Conservation (phyloP, 2,797 vertebrate species). For the Lepidocolaptes lacrymiger region DNA sequence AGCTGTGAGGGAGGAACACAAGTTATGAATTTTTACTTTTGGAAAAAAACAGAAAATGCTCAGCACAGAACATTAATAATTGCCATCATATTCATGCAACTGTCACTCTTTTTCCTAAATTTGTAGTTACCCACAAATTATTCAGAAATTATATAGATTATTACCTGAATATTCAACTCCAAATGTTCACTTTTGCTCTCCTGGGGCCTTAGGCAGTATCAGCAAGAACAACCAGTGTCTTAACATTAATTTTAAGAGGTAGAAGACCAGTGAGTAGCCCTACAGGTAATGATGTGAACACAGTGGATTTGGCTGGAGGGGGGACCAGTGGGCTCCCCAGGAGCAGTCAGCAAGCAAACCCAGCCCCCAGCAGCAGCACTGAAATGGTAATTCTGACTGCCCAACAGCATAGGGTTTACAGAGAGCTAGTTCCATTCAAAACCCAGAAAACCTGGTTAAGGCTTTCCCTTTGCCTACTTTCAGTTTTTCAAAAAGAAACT, state of each 20-base stretch:
- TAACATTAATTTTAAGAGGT: background rate
- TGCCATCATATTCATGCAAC: background rate
- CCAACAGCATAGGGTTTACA: rapidly evolving
- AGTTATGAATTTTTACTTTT: background rate
- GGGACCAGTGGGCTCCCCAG: rapidly evolving
- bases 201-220: background rate
- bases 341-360: background rate
- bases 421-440: background rate
- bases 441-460: background rate
- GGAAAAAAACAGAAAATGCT: background rate
- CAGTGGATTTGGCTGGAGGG: rapidly evolving
- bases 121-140: background rate
- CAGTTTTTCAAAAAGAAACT: background rate
- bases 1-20: background rate
- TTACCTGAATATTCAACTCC: background rate
- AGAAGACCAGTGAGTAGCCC: background rate
- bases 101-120: background rate
- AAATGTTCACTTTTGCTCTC: background rate
- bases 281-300: background rate
- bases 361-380: background rate
- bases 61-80: background rate
- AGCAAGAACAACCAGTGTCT: background rate
- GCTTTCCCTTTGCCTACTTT: background rate
- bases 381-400: background rate
- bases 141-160: background rate